Evolutionary conservation across 2,797 vertebrate species (phyloP).

Genomic region (Enteromius thamalakanensis): DNA sequence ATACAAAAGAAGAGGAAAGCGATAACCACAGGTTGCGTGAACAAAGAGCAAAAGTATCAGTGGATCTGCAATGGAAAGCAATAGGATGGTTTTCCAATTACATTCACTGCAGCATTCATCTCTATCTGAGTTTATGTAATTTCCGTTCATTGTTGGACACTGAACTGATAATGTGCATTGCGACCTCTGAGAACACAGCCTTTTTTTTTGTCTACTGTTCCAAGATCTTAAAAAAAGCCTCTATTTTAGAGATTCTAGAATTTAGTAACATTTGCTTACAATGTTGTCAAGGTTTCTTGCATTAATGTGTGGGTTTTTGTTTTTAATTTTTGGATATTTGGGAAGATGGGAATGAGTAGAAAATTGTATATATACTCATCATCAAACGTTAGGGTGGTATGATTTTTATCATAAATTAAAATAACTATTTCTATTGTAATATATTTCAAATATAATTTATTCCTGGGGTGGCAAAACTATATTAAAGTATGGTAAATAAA

Average conservation of each 20-base stretch:
- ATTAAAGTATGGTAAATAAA: not conserved
- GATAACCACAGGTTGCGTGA: slow-evolving; percentile 34
- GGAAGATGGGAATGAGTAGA: not conserved
- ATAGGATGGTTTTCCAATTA: slow-evolving; percentile 37
- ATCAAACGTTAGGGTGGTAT: not conserved
- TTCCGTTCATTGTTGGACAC: slow-evolving; percentile 19
- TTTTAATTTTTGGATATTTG: not conserved
- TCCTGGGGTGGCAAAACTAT: not conserved
- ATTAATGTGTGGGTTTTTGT: not conserved
- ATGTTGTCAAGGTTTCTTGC: not conserved
- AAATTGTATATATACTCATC: too few relatives aligned
- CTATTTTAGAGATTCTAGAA: not conserved
- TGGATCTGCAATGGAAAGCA: slow-evolving; percentile 24
- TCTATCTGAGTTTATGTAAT: slow-evolving; percentile 31
- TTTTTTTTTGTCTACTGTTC: not conserved
- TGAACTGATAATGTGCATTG: slow-evolving; percentile 13
- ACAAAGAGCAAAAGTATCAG: slow-evolving; percentile 29
- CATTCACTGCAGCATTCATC: slow-evolving; percentile 16
- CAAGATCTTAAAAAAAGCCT: not conserved
- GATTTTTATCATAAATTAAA: not conserved
- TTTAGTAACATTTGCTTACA: not conserved
- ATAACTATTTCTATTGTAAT: not conserved
- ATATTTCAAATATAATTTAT: not conserved
- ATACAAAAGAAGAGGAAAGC: slow-evolving; percentile 20
- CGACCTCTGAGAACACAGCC: not conserved